phyloP scores from a whole-genome alignment of 2,113 vertebrate genomes.

The Sorex araneus region DNA sequence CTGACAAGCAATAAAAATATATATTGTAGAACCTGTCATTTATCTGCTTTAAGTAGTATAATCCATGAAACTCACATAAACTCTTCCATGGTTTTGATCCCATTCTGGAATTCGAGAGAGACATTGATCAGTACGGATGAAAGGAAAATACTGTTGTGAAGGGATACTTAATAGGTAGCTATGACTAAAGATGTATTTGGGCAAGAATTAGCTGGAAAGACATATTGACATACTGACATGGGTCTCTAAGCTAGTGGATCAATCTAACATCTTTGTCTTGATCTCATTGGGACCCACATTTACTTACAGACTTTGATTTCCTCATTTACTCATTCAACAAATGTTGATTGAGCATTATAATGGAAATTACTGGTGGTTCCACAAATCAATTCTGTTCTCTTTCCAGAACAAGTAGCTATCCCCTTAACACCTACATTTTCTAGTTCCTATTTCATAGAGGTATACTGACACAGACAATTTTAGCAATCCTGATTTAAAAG shows the following conservation, averaged over 20 bases:
- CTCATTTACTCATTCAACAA: slow-evolving; percentile 58
- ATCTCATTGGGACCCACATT: neutral
- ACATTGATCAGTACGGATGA: slow-evolving; percentile 67
- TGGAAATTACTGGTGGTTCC: neutral
- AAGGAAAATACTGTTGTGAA: slow-evolving; percentile 59
- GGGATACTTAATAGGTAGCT: slow-evolving; percentile 58
- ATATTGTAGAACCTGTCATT: slow-evolving; percentile 65
- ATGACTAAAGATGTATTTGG: slow-evolving; percentile 61
- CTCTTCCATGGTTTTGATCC: slow-evolving; percentile 66
- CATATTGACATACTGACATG: neutral
- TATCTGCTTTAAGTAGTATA: slow-evolving; percentile 73
- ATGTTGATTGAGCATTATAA: slow-evolving; percentile 22
- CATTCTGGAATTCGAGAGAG: slow-evolving; percentile 68
- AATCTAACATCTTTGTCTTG: slow-evolving; percentile 62
- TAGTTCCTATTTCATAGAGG: neutral
- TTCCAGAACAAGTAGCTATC: slow-evolving; percentile 31
- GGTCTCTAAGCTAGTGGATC: slow-evolving; percentile 62
- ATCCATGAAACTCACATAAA: slow-evolving; percentile 72
- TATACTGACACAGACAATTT: neutral
- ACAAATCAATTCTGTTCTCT: slow-evolving; percentile 1
- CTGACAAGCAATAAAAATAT: slow-evolving; percentile 77
- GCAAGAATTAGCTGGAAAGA: slow-evolving; percentile 73
- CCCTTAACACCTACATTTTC: neutral
- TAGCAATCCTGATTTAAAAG: neutral
- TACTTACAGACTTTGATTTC: slow-evolving; percentile 47